Evolutionary conservation across 2,888 invertebrate genomes (phyloP), one percentile per base, ranked within the genome.

Genomic region (Drosophila subquinaria): DNA sequence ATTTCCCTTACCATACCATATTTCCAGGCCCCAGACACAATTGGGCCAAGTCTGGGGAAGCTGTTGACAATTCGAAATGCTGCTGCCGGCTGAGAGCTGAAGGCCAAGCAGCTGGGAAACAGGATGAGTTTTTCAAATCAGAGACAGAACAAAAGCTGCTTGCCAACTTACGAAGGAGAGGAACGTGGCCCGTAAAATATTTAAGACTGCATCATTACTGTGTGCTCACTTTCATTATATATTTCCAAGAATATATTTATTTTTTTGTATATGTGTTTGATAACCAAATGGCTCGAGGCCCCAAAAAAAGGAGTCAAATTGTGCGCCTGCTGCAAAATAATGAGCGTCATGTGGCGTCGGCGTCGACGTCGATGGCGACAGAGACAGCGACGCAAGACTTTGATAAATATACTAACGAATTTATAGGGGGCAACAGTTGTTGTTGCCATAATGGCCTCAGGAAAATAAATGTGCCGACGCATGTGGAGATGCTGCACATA

Each of bases 401-500:
- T 86, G 89, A 86, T 86, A 88, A 75, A 86, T 86, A 64, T 71
- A 65, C 67, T 73, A 64, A 79, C 67, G 82, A 85, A 83, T 79
- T 85, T 82, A 72, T 76, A 64, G 47, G 72, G 72, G 77, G 61
- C 88, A 79, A 77, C 88, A 85, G 82, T 85, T 88, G 82, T 56
- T 70, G 80, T 56, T 78, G 84, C 57, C 78, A 67, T 67, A 66
- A 62, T 57, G 35, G 51, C 51, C 40, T 23, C 40, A 9, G 52
- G 68, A 76, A 72, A 62, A 82, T 82, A 84, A 73, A 82, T 82
- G 72, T 62, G 69, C 69, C 33, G 66, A 62, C 57, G 67, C 88
- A 79, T 82, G 61, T 73, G 55, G 10, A 43, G 45, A 48, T 53
- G 47, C n/a, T 56, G 27, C 1, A 20, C 47, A 56, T 35, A 36